Conservation (phyloP, 2,888 invertebrate genomes). For the Drosophila picticornis region DNA sequence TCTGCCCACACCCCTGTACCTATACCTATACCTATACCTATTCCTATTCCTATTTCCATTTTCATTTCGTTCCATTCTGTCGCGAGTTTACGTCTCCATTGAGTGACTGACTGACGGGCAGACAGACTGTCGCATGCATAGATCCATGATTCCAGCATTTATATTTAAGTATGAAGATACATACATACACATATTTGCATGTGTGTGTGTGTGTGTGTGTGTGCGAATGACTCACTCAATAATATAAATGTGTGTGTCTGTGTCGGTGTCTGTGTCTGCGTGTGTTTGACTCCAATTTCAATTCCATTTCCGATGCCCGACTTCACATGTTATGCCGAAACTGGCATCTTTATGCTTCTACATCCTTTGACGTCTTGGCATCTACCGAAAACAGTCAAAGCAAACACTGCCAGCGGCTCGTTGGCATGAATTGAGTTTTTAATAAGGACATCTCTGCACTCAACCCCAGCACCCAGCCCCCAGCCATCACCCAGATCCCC, state of each 20-base stretch:
- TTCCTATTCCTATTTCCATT: constrained; percentile 12
- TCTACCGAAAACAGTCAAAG: constrained; percentile 36
- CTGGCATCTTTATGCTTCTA: constrained; percentile 35
- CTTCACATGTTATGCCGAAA: constrained; percentile 33
- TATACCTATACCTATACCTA: background rate
- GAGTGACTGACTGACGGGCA: constrained; percentile 52
- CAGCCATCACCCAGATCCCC: background rate
- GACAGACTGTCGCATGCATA: constrained; percentile 60
- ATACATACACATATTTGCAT: constrained; percentile 4
- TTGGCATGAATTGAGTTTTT: constrained; percentile 53
- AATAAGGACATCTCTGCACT: constrained; percentile 30
- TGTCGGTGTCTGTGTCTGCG: constrained; percentile 10
- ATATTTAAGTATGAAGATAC: background rate
- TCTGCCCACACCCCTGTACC: constrained; percentile 1
- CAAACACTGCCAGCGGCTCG: constrained; percentile 53
- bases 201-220: constrained; percentile 43
- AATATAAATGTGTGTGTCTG: constrained; percentile 35
- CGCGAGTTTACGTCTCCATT: constrained; percentile 74
- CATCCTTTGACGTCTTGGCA: constrained; percentile 35
- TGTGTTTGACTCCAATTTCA: constrained; percentile 62
- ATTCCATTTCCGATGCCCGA: constrained; percentile 44
- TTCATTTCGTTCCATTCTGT: constrained; percentile 58
- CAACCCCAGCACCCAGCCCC: background rate
- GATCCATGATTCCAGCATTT: constrained; percentile 39
- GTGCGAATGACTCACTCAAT: constrained; percentile 16